These are phyloP conservation scores for Pagrus major DNA, from an alignment of 2,113 vertebrate genomes.

Conservation along the genomic window DNA sequence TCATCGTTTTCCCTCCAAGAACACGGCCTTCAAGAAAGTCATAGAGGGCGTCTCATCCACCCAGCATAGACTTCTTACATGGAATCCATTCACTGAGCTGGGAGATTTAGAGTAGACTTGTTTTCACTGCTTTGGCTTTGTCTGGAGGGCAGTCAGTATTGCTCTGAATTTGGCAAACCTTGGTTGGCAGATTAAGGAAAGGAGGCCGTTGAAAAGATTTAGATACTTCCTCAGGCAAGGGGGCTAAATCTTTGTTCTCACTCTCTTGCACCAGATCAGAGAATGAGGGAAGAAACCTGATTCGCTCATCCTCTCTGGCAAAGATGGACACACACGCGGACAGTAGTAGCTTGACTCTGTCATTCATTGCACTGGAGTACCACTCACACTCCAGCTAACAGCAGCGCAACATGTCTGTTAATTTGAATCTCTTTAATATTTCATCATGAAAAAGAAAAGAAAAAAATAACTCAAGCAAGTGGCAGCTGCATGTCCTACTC, in stretches of 20 bases:
- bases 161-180: slow-evolving; percentile 29
- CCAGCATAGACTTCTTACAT: slow-evolving; percentile 22
- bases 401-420: slow-evolving; percentile 38
- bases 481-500: slow-evolving; percentile 29
- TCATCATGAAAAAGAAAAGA: slow-evolving; percentile 67
- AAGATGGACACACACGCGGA: background rate
- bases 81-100: slow-evolving; percentile 24
- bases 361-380: background rate
- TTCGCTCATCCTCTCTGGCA: background rate
- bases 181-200: slow-evolving; percentile 33
- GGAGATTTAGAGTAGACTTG: slow-evolving; percentile 22
- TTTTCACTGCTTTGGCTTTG: slow-evolving; percentile 35
- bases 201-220: slow-evolving; percentile 27
- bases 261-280: slow-evolving; percentile 25
- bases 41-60: slow-evolving; percentile 31
- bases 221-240: background rate
- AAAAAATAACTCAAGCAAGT: slow-evolving; percentile 31
- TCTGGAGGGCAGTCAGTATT: slow-evolving; percentile 23
- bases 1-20: slow-evolving; percentile 61
- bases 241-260: slow-evolving; percentile 13
- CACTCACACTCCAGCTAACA: slow-evolving; percentile 24
- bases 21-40: slow-evolving; percentile 51
- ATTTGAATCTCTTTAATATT: slow-evolving; percentile 72
- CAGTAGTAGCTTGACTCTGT: background rate
- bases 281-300: slow-evolving; percentile 16